Base-by-base conservation (phyloP, 2,888 invertebrate genomes). In the Macrosoma leucophasiata region DNA sequence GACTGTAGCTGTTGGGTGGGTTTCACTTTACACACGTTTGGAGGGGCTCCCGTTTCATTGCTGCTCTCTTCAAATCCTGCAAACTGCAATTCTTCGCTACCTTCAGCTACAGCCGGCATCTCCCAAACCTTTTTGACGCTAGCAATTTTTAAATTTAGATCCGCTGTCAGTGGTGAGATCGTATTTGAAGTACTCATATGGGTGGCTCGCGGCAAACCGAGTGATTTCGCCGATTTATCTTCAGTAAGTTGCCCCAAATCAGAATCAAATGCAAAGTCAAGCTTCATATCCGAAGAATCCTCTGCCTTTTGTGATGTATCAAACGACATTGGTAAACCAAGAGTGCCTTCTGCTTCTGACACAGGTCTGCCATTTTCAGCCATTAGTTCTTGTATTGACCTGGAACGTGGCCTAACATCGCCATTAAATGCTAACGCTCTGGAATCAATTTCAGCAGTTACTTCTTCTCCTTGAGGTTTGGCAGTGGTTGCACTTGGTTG, bases 81-180 rank as follows among this genome's bases (percentile, higher is more conserved):
- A 48, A 79, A 82, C 51, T 79, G 73, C 55, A 69, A 70, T 71
- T 65, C 89, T 76, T 65, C 86, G 52, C 52, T 78, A 53, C 62
- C 87, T 55, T 91, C 90, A 11, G 87, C 87, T 10, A 89, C 90
- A 1, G 90, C 88, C 9, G 90, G 89, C 90, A 90, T 91, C 59
- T 94, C 94, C 94, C 94, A 94, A 10, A 92, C 92, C 56, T 93
- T 94, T 74, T 97, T 97, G 24, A 96, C 96, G 45, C 95, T 94
- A 19, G 95, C 95, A 53, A 97, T 96, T 84, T 97, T 97, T 79
- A 94, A 89, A 79, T 95, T 95, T 48, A 97, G 88, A 73, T 97
- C 97, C 20, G 95, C 95, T 20, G 95, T 93, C 45, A 93, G 89
- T 10, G 91, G 91, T 7, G 91, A 91, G 51, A 93, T 92, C 6